Evolutionary conservation across 2,888 invertebrate genomes (phyloP), one percentile per base, ranked within the genome.

Genomic region (Drosophila infuscata): DNA sequence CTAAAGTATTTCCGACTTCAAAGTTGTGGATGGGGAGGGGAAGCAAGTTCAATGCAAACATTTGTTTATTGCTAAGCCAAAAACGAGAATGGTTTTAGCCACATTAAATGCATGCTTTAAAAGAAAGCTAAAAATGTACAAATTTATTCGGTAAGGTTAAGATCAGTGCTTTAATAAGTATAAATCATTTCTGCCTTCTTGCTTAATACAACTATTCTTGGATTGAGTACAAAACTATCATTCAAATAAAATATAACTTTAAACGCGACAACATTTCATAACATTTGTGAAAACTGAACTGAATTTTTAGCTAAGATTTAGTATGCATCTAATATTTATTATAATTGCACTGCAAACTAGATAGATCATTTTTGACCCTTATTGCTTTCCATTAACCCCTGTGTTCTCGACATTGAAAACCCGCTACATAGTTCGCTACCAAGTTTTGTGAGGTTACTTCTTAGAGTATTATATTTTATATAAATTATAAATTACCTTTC

Each of bases 1-100:
- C 17, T 25, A 8, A 53, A n/a, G 33, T 15, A 29, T 20, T 5
- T 46, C 46, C 46, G 7, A 46, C 4, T 46, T 46, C 15, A 46
- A 46, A 46, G 25, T 46, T 46, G 12, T 0, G 15, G 20, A 6
- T 46, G 46, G 46, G 46, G 20, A 46, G 3, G 7, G 15, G 29
- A 4, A 9, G 25, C 20, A 12, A n/a, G n/a, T 25, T 46, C n/a
- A 17, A 1, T 6, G 32, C 29, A 43, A 62, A 62, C 54, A 46
- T 63, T 63, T 57, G 25, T 30, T 57, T 35, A 57, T 63, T 17
- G 15, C 35, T 12, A 17, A 43, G 43, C 32, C 9, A n/a, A 38
- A 33, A 11, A 12, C 0, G 43, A 20, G 20, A 43, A 43, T 2
- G 20, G 11, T 20, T 43, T 0, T 20, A 43, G 43, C 43, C 20